Evolutionary conservation across 2,113 vertebrate genomes (phyloP).

Genomic region (Pseudonaja textilis): DNA sequence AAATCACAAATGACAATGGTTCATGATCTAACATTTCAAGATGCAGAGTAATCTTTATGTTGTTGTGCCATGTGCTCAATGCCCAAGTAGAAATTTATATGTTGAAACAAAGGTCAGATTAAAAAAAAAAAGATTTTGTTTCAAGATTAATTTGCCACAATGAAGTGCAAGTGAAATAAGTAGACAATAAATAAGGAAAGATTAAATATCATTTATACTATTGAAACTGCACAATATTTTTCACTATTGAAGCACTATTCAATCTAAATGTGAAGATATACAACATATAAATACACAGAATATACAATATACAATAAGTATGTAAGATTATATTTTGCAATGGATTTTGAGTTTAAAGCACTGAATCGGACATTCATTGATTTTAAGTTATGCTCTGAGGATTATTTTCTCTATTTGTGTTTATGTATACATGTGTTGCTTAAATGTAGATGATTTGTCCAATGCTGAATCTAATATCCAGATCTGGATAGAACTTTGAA

Average conservation of each 20-base stretch:
- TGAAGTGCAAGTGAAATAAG: constrained; percentile 28
- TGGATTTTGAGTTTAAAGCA: neutral
- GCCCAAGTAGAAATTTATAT: constrained; percentile 29
- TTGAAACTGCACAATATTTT: neutral
- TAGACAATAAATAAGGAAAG: neutral
- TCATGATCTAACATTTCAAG: constrained; percentile 8
- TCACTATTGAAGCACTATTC: neutral
- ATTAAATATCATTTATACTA: constrained; percentile 17
- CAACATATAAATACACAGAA: no score
- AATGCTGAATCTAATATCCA: neutral
- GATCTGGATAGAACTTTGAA: neutral
- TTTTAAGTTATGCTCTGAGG: neutral
- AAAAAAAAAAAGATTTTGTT: constrained; percentile 22
- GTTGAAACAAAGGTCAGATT: constrained; percentile 17
- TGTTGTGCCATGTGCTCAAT: neutral
- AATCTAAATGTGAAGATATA: neutral
- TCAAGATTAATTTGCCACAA: constrained; percentile 40
- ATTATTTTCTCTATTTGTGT: neutral
- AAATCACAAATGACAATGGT: constrained; percentile 14
- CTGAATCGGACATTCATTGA: neutral
- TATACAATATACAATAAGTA: no score
- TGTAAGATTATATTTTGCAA: neutral
- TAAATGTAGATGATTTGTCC: neutral
- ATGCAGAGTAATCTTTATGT: constrained; percentile 9
- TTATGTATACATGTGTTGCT: neutral